Base-by-base conservation (phyloP, 2,113 vertebrate genomes). In the Percina caprodes region DNA sequence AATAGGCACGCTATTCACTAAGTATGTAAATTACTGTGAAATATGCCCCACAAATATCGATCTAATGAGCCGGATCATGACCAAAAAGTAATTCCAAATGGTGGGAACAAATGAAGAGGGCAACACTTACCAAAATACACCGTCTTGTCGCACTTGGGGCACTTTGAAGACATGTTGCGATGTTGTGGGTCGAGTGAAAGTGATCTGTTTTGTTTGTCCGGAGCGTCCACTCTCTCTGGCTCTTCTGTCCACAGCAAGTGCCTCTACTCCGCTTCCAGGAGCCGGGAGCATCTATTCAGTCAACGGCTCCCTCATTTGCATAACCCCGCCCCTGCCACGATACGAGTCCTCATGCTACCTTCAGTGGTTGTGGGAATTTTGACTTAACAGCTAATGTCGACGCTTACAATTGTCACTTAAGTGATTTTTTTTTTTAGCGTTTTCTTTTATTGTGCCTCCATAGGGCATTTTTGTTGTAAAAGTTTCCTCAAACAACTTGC, bases 71-170 rank as follows among this genome's bases (percentile, higher is more conserved):
- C n/a, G 35, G 21, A 65, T 69, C 58, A 71, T 51, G 49, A 60
- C 45, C 51, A 60, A 55, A 75, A 86, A 74, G 70, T 76, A 59
- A 58, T 63, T 83, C 30, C 7, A 49, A 58, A 49, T 56, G 15
- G 16, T 54, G 11, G 3, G 4, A 52, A 7, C 3, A 7, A 16
- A 48, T 1, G 74, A 76, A 77, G 5, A 12, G 5, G 24, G 8
- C 24, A 67, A 42, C 14, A 95, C 97, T 96, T 86, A 97, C 97
- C 97, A 77, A 99, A 99, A 91, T 98, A 99, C 74, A 99, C 97
- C 39, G 97, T 97, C 94, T 98, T 98, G 48, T 97, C 97, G 90
- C 97, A 98, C 94, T 97, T 98, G 58, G 97, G 97, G 83, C 97
- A 99, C 92, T 97, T 97, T 89, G 97, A 98, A 73, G 97, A 94